These are phyloP conservation scores for Nemurella pictetii DNA, from an alignment of 2,888 invertebrate species.

Conservation along the genomic window DNA sequence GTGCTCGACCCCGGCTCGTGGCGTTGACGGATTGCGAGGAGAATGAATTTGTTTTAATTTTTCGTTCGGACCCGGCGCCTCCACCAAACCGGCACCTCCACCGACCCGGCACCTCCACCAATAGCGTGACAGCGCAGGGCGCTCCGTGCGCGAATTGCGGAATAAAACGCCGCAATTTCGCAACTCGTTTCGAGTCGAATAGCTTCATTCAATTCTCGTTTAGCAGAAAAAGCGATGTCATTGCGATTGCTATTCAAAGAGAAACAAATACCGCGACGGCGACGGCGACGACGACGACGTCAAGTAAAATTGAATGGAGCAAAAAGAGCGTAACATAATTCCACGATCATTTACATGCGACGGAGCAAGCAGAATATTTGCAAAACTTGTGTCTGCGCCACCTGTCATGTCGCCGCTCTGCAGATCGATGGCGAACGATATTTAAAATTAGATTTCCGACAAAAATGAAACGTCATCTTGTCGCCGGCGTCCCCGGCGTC, in stretches of 20 bases:
- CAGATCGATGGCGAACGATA: slow-evolving; percentile 7
- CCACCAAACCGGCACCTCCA: not conserved
- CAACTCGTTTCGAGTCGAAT: not conserved
- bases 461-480: slow-evolving; percentile 9
- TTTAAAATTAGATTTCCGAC: not conserved
- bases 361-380: not conserved
- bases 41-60: not conserved
- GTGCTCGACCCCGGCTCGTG: not conserved
- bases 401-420: not conserved
- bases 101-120: no score
- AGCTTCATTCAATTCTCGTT: slow-evolving; percentile 1
- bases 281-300: not conserved
- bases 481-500: not conserved
- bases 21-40: not conserved
- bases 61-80: not conserved
- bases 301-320: not conserved
- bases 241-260: not conserved
- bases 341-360: not conserved
- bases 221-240: not conserved
- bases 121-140: no score
- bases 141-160: not conserved
- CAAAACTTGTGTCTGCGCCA: not conserved
- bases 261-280: not conserved
- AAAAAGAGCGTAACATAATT: not conserved
- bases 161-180: not conserved